Conservation (phyloP, 37 sponge, comb jelly and placozoan species). For the Beroe ovata region DNA sequence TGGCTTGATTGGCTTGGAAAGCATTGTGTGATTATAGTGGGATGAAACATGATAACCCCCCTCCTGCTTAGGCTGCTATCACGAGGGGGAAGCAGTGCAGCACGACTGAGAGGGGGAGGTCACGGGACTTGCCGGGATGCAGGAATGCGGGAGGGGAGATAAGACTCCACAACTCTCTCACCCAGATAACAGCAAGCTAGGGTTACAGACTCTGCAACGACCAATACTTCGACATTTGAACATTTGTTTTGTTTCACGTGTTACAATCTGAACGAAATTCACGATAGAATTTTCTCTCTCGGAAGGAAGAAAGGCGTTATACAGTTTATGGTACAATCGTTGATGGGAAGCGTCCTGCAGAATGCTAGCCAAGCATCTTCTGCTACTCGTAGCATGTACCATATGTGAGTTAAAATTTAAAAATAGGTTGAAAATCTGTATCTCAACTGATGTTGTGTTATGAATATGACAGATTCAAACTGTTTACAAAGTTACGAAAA, state of each 20-base stretch:
- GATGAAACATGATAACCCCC: no score
- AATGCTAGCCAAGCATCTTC: neutral
- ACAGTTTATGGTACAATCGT: neutral
- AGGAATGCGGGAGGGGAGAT: neutral
- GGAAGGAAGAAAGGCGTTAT: neutral
- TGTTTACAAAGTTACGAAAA: neutral
- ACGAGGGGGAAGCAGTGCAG: no score
- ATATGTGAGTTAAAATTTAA: neutral
- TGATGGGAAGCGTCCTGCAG: neutral
- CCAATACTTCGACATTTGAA: constrained; percentile 39
- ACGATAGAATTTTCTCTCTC: no score
- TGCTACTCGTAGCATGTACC: neutral
- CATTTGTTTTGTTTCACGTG: neutral
- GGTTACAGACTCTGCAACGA: neutral
- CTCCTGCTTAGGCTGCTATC: neutral
- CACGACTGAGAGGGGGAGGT: no score
- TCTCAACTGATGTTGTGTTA: no score
- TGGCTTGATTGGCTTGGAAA: neutral
- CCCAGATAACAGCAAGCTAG: neutral
- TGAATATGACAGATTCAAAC: neutral
- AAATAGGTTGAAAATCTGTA: neutral
- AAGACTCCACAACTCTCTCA: neutral
- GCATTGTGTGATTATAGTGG: no score
- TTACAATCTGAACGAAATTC: neutral
- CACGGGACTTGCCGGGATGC: neutral